Evolutionary conservation across 2,113 vertebrate species (phyloP), one percentile per base, ranked within the genome.

Genomic region (Corythoichthys intestinalis): DNA sequence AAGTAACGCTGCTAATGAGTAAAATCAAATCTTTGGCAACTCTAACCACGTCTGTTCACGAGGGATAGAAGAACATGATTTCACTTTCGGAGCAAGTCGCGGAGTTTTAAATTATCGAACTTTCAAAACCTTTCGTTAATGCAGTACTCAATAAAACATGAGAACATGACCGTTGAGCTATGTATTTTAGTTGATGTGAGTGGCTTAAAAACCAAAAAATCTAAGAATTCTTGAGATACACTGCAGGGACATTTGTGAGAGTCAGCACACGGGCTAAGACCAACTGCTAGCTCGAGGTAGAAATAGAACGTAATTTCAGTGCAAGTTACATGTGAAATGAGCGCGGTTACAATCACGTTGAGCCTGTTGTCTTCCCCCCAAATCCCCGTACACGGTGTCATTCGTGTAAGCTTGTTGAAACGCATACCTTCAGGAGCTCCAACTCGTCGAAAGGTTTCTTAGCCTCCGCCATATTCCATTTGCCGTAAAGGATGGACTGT

Each of bases 401-500:
- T 6, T 1, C 13, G 2, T 13, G 77, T 4, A 20, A 56, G 20
- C 1, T 12, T 35, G 20, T 20, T 49, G 0, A 52, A 65, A 81
- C 58, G 2, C 84, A 58, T 88, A 93, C 92, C 92, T 84, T 88
- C 73, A 86, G 88, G 62, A 92, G 85, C 82, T 90, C 84, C 71
- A 89, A 79, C 20, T 82, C 89, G 79, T 82, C 79, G 52, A 62
- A 8, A 28, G 76, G 59, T 77, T 84, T 76, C 74, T 85, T 80
- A 48, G 74, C 77, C 77, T 89, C 90, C 91, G 92, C 92, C 92
- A 93, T 93, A 76, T 93, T 92, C 78, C 75, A 68, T 85, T 76
- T 85, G 88, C 84, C 86, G 90, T 84, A 84, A 87, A 87, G 73
- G 73, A 82, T 10, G 54, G 65, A 34, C 38, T 75, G 79, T 85